A percentile compares a stretch with the other conserved stretches of the same genome.
These are phyloP conservation scores for Hestina assimilis DNA, from an alignment of 1,140 invertebrate genomes.

Conservation along the genomic window DNA sequence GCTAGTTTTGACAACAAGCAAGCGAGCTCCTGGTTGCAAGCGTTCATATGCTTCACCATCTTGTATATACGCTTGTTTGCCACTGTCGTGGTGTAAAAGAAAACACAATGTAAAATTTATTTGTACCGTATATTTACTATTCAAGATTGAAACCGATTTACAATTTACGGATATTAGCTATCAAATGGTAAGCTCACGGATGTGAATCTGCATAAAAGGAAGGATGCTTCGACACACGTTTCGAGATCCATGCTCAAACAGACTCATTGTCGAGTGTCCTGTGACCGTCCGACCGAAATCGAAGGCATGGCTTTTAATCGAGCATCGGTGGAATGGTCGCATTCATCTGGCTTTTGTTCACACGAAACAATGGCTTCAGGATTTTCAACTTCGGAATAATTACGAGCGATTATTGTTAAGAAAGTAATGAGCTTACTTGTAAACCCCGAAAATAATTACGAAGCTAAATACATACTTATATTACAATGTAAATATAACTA, in stretches of 20 bases:
- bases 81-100: no score
- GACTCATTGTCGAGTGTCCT: slow-evolving; percentile 19
- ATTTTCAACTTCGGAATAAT: slow-evolving; percentile 23
- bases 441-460: neutral
- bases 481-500: neutral
- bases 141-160: neutral
- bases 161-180: slow-evolving; percentile 5
- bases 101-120: no score
- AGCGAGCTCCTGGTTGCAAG: no score
- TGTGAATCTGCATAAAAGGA: slow-evolving; percentile 19
- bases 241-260: slow-evolving; percentile 19
- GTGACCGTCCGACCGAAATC: slow-evolving; percentile 30
- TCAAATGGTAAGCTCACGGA: neutral
- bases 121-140: neutral
- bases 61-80: no score
- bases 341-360: slow-evolving; percentile 25
- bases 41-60: no score
- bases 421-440: slow-evolving; percentile 17
- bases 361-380: slow-evolving; percentile 25
- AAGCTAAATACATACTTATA: neutral
- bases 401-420: slow-evolving; percentile 16
- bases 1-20: no score
- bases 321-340: slow-evolving; percentile 22
- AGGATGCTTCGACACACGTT: slow-evolving; percentile 18
- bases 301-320: slow-evolving; percentile 28